Evolutionary conservation across 2,888 invertebrate genomes (phyloP).

Genomic region (Blera fallax): DNA sequence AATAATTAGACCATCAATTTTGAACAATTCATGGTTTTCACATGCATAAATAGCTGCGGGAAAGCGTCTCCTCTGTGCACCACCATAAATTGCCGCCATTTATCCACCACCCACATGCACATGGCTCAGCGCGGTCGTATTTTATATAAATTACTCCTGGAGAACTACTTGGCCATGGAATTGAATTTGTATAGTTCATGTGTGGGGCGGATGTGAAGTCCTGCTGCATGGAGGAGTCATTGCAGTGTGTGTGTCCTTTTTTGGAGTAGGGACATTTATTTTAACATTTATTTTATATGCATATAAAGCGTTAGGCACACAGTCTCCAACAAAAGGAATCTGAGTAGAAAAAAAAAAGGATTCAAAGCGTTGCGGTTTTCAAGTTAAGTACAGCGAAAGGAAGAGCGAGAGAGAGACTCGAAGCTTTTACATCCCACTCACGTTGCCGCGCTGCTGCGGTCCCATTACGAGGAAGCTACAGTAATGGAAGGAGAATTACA

Average conservation of each 20-base stretch:
- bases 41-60: slow-evolving; percentile 45
- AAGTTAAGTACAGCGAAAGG: slow-evolving; percentile 25
- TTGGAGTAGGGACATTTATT: slow-evolving; percentile 46
- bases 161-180: slow-evolving; percentile 48
- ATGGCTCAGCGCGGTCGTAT: slow-evolving; percentile 7
- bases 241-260: slow-evolving; percentile 39
- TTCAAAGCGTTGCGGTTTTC: slow-evolving; percentile 51
- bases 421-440: slow-evolving; percentile 49
- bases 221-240: too few relatives aligned
- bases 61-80: neutral
- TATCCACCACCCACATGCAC: slow-evolving; percentile 8
- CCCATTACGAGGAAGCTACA: slow-evolving; percentile 33
- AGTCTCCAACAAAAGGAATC: slow-evolving; percentile 35
- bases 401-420: neutral
- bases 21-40: slow-evolving; percentile 77
- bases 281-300: slow-evolving; percentile 48
- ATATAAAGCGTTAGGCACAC: slow-evolving; percentile 14
- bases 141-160: slow-evolving; percentile 51
- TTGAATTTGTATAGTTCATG: slow-evolving; percentile 49
- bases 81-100: slow-evolving; percentile 18
- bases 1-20: slow-evolving; percentile 81
- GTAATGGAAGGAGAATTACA: slow-evolving; percentile 26
- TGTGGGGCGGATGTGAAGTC: neutral
- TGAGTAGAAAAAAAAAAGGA: slow-evolving; percentile 19
- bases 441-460: slow-evolving; percentile 35